Evolutionary conservation across 2,797 vertebrate species (phyloP), one percentile per base, ranked within the genome.

Genomic region (Neosilurus mollespiculum): DNA sequence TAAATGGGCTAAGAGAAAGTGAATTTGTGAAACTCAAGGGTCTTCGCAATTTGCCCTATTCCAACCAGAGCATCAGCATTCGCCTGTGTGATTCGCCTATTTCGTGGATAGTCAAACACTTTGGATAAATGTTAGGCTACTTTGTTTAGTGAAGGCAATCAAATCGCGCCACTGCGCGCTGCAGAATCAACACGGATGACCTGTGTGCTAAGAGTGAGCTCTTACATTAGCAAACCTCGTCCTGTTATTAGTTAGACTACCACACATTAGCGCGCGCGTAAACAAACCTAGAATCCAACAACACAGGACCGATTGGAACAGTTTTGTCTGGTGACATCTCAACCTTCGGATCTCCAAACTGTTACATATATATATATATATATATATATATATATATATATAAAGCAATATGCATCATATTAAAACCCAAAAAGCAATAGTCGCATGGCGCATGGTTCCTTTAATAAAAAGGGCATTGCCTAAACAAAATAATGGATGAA

Each of bases 131-230:
- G 89, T 90, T 88, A 87, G 84, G 86, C 70, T 80, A 88, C 90
- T 91, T 87, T 90, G 88, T 91, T 91, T 89, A 91, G 90, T 88
- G 87, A 88, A 89, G 88, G 90, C 90, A 90, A 88, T 89, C 89
- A 89, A 88, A 88, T 87, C 87, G 84, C 67, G 87, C 83, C 84
- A 82, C 71, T 64, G 86, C 86, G 85, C 85, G 85, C 88, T 86
- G 80, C 84, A 87, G 88, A 91, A 92, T 91, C 90, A 91, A 91
- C 88, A 90, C 81, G 70, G 78, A 82, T 87, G 88, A 87, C 87
- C 85, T 83, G 85, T 73, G 72, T 75, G 70, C 82, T 76, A 75
- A 78, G 85, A 73, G 79, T 70, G 64, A 80, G 62, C 76, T 87
- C 73, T 83, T 83, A 85, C 72, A 84, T 84, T 69, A 86, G 81